Conservation (phyloP, 37 sponge, comb jelly and placozoan species). For the Cliona cf. orientalis region DNA sequence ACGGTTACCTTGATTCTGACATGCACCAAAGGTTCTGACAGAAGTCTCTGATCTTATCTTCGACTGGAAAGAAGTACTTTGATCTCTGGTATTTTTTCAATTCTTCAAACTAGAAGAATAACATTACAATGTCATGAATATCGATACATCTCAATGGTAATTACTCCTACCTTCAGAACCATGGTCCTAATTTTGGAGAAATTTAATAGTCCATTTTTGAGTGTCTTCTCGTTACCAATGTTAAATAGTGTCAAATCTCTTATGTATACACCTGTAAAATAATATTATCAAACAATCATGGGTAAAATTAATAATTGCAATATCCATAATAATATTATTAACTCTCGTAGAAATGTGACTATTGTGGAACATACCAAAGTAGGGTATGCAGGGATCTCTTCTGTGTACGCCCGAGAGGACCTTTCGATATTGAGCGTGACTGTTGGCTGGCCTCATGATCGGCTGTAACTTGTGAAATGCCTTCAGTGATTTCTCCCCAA, state of each 20-base stretch:
- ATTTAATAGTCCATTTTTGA: slow-evolving; percentile 82
- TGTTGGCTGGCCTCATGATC: slow-evolving; percentile 63
- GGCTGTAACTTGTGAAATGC: slow-evolving; percentile 49
- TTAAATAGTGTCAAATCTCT: slow-evolving; percentile 80
- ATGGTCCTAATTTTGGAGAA: slow-evolving; percentile 85
- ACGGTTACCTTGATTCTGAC: slow-evolving; percentile 74
- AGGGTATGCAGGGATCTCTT: slow-evolving; percentile 70
- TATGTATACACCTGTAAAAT: slow-evolving; percentile 81
- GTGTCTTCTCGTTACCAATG: slow-evolving; percentile 65
- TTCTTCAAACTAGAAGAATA: slow-evolving; percentile 70
- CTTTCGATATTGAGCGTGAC: slow-evolving; percentile 63
- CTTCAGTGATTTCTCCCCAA: slow-evolving; percentile 55
- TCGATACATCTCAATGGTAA: neutral
- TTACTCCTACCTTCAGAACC: slow-evolving; percentile 54
- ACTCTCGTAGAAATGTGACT: too few species aligned
- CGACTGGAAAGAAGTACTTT: slow-evolving; percentile 58
- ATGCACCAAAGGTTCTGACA: slow-evolving; percentile 55
- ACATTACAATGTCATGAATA: neutral
- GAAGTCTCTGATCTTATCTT: slow-evolving; percentile 41
- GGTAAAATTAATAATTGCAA: too few species aligned
- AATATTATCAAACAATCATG: too few species aligned
- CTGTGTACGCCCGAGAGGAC: slow-evolving; percentile 35
- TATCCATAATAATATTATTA: too few species aligned
- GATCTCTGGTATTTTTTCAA: slow-evolving; percentile 68
- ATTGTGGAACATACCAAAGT: slow-evolving; percentile 73